Base-by-base conservation (phyloP, 92 coral and sea anemone genomes). In the Palythoa grandis region DNA sequence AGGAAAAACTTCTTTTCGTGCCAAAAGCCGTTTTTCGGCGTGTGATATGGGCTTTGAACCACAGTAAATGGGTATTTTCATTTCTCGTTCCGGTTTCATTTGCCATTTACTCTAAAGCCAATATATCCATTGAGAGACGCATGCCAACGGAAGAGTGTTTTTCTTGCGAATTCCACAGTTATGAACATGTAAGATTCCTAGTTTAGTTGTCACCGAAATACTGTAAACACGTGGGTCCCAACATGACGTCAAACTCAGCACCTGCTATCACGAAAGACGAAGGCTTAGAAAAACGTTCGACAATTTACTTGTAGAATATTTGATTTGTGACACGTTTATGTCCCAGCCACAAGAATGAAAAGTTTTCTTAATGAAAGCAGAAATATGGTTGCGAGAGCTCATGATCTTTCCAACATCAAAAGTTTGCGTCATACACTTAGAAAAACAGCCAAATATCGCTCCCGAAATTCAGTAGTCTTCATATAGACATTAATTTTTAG, bases 51-150 rank as follows among this genome's bases (percentile, higher is more conserved):
- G 69, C 69, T 63, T 63, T 63, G 69, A 22, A 17, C 25, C 25
- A n/a, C 25, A 63, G 35, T 63, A 63, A 63, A 63, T 19, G 69
- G 69, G 69, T 63, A 63, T 63, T 63, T 63, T 63, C 69, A 20
- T 63, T 63, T 63, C 69, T 63, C 29, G 29, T 63, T 63, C 69
- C 69, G 69, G 69, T 63, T 63, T 23, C 20, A 63, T 63, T 63
- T 63, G 22, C 25, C 11, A 19, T 63, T 63, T 9, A 6, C 22
- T n/a, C 19, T 63, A 22, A 63, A 4, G 23, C 35, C 69, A 63
- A 63, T 63, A 63, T 63, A 63, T n/a, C 11, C 10, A 9, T 9
- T n/a, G 23, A 10, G 10, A 63, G 9, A n/a, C 69, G 19, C 69
- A 19, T 63, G 19, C 69, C 23, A 23, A 63, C 69, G 69, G 69